A percentile compares a stretch with the other conserved stretches of the same genome.
These are phyloP conservation scores for Harpagoxenus sublaevis DNA, from an alignment of 2,888 invertebrate genomes.

Conservation along the genomic window DNA sequence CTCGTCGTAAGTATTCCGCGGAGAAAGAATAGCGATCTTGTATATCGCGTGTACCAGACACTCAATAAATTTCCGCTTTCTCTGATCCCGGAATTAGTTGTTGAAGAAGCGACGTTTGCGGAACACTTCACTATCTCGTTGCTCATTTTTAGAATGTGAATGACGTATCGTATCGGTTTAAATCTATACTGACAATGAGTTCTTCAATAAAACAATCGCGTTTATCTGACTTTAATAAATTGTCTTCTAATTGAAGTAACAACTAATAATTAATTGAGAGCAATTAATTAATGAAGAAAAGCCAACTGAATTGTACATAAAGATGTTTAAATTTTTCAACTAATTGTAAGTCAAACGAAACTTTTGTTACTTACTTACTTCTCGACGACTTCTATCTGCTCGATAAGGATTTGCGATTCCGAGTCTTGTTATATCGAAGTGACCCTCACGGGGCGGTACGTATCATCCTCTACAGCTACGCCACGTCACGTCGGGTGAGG, in stretches of 20 bases:
- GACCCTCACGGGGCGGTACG: constrained; percentile 42
- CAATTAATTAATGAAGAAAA: not conserved
- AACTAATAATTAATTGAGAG: not conserved
- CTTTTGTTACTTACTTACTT: not conserved
- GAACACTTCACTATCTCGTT: not conserved
- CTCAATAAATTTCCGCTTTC: constrained; percentile 54
- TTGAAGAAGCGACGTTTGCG: constrained; percentile 5
- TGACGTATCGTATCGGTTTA: not conserved
- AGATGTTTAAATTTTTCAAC: not conserved
- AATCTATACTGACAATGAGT: not conserved
- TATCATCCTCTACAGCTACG: constrained; percentile 40
- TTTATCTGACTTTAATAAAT: constrained; percentile 1
- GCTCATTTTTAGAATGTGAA: not conserved
- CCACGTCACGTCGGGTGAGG: constrained; percentile 71
- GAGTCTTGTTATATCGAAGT: constrained; percentile 21
- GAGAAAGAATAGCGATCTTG: constrained; percentile 52
- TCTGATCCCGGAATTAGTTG: constrained; percentile 40
- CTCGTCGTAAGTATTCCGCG: constrained; percentile 51
- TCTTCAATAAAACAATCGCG: not conserved
- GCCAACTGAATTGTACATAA: not conserved
- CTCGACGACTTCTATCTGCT: not conserved
- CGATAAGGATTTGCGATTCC: not conserved
- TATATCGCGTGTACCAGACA: constrained; percentile 30
- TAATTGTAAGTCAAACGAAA: not conserved
- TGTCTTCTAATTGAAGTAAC: not conserved